phyloP scores from a whole-genome alignment of 1,140 invertebrate species.

The Pogonomyrmex barbatus region DNA sequence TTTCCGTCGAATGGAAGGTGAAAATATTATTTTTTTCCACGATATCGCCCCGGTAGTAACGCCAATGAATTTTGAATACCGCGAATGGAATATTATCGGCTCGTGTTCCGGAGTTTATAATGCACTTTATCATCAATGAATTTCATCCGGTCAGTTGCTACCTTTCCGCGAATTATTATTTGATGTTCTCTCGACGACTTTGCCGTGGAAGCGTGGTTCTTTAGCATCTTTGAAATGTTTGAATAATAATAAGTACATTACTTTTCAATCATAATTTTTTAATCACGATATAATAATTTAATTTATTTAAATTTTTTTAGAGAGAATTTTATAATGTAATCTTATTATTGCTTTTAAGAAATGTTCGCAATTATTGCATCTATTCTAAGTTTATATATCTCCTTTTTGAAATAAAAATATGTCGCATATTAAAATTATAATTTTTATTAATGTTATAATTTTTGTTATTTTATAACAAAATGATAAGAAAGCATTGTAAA shows the following conservation, averaged over 20 bases:
- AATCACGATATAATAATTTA: not conserved
- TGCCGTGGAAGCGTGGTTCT: not conserved
- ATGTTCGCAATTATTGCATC: not conserved
- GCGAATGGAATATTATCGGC: conserved; percentile 68
- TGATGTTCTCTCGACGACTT: not conserved
- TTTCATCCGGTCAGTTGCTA: conserved; percentile 47
- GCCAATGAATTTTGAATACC: conserved; percentile 67
- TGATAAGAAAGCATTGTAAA: too few relatives aligned
- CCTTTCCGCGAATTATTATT: conserved; percentile 38
- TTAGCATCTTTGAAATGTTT: not conserved
- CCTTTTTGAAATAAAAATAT: not conserved
- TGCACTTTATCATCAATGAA: conserved; percentile 67
- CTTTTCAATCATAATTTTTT: not conserved
- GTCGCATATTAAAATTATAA: not conserved
- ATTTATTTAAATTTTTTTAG: not conserved
- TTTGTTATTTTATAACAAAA: not conserved
- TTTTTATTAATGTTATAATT: not conserved
- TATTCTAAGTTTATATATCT: not conserved
- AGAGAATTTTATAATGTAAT: not conserved
- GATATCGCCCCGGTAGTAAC: conserved; percentile 46
- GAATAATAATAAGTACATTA: not conserved
- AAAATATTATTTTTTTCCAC: conserved; percentile 61
- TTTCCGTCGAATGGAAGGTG: conserved; percentile 39
- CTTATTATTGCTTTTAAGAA: not conserved
- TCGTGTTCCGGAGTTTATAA: conserved; percentile 68